phyloP scores from a whole-genome alignment of 1,140 invertebrate genomes.

The Trachelipus rathkii region DNA sequence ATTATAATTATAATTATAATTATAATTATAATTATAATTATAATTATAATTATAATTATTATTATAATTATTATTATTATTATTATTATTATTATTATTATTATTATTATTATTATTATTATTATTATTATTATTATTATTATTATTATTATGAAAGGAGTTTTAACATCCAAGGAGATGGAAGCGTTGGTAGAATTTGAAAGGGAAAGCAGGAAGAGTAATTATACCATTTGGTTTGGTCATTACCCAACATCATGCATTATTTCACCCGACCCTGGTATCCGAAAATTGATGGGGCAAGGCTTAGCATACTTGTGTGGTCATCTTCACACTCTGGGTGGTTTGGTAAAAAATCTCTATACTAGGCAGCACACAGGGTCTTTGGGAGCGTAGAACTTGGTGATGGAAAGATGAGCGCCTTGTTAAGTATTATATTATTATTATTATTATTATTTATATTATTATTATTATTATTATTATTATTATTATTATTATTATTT shows the following conservation, averaged over 20 bases:
- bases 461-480: no score
- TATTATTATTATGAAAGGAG: slow-evolving; percentile 27
- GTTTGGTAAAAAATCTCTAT: slow-evolving; percentile 77
- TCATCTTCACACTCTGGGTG: slow-evolving; percentile 80
- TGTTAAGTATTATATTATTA: no score
- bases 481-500: no score
- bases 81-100: no score
- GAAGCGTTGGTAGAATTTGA: slow-evolving; percentile 46
- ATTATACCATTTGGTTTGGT: slow-evolving; percentile 78
- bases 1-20: no score
- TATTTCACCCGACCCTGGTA: slow-evolving; percentile 37
- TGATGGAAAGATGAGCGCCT: slow-evolving; percentile 92
- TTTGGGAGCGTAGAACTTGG: slow-evolving; percentile 83
- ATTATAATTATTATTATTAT: no score
- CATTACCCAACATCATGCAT: slow-evolving; percentile 91
- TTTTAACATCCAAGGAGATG: slow-evolving; percentile 49
- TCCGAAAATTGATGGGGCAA: slow-evolving; percentile 56
- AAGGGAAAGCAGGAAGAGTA: slow-evolving; percentile 45
- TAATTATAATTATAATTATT: no score
- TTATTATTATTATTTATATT: no score
- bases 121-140: no score
- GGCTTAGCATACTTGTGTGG: slow-evolving; percentile 81
- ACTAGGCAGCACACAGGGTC: slow-evolving; percentile 76
- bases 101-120: no score
- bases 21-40: no score